A percentile compares a stretch with the other conserved stretches of the same genome.
These are phyloP conservation scores for Amazona vittata DNA, from an alignment of 2,113 vertebrate genomes.

Conservation along the genomic window DNA sequence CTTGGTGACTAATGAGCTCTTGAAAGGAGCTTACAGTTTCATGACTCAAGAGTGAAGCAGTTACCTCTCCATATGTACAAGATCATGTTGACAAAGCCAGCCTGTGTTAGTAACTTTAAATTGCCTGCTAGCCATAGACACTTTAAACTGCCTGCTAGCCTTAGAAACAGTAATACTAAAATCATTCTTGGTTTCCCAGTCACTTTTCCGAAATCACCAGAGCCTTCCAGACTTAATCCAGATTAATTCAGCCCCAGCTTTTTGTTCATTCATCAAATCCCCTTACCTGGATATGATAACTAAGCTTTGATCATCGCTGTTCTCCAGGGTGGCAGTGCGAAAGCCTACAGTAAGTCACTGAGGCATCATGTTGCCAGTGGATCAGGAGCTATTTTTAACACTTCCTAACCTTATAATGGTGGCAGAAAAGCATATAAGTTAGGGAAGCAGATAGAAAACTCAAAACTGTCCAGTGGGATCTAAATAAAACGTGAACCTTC, in stretches of 20 bases:
- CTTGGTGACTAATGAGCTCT: not conserved
- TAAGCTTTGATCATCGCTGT: not conserved
- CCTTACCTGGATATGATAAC: not conserved
- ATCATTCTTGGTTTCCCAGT: not conserved
- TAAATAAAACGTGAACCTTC: not conserved
- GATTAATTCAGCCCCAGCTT: not conserved
- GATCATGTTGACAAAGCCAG: not conserved
- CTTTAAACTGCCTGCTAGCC: not conserved
- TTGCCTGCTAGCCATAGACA: not conserved
- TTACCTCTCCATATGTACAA: not conserved
- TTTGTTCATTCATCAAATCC: not conserved
- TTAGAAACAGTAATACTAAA: not conserved
- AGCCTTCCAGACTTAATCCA: not conserved
- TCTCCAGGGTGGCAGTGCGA: not conserved
- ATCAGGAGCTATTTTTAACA: not conserved
- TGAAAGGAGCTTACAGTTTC: not conserved
- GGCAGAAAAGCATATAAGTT: not conserved
- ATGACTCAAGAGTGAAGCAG: not conserved
- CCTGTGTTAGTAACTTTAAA: not conserved
- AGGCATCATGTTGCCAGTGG: not conserved
- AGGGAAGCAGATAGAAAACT: not conserved
- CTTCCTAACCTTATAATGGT: not conserved
- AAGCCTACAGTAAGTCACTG: not conserved
- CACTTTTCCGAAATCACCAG: not conserved
- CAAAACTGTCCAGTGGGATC: not conserved